These are phyloP conservation scores for Heliconius nattereri DNA, from an alignment of 1,140 invertebrate genomes.

Conservation along the genomic window DNA sequence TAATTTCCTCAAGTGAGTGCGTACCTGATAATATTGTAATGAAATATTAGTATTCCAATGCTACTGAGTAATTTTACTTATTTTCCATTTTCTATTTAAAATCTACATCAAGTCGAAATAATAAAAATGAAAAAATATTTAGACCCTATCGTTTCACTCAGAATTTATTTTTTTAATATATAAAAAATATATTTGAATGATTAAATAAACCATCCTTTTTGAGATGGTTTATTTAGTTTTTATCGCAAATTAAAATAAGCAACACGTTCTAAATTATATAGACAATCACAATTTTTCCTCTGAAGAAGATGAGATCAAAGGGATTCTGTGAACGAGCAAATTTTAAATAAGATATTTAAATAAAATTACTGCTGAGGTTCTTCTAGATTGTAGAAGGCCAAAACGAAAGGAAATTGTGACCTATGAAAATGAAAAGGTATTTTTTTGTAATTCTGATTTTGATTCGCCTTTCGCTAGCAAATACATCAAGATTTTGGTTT, in stretches of 20 bases:
- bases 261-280: background rate
- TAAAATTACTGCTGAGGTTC: slow-evolving; percentile 2
- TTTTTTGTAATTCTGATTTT: background rate
- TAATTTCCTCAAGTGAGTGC: too few relatives aligned
- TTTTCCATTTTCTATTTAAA: too few relatives aligned
- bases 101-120: too few relatives aligned
- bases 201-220: too few relatives aligned
- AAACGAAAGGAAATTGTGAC: background rate
- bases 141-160: too few relatives aligned
- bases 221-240: background rate
- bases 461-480: background rate
- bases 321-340: background rate
- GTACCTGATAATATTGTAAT: too few relatives aligned
- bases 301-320: background rate
- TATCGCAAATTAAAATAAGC: background rate
- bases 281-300: background rate
- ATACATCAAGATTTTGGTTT: background rate
- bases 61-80: too few relatives aligned
- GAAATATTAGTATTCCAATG: too few relatives aligned
- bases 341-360: background rate
- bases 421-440: background rate
- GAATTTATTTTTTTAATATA: too few relatives aligned
- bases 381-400: too few relatives aligned
- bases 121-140: too few relatives aligned
- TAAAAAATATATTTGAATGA: too few relatives aligned